Base-by-base conservation (phyloP, 2,888 invertebrate genomes). In the Drosophila imparisetae region DNA sequence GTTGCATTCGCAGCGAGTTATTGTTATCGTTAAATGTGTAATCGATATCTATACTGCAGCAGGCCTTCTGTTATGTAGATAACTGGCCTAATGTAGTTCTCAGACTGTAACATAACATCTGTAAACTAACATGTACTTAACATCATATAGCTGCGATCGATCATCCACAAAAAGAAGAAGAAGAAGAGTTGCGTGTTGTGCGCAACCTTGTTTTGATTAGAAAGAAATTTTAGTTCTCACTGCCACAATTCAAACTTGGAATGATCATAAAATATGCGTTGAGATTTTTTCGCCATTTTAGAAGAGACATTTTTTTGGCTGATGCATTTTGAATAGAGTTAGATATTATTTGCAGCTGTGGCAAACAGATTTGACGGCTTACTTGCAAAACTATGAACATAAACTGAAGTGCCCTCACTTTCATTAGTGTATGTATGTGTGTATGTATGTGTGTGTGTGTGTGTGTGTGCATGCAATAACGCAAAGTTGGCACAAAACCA, bases 401-500 rank as follows among this genome's bases (percentile, higher is more conserved):
- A 59, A 64, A 72, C 53, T 54, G 18, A 58, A 49, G 70, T 69
- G 42, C 54, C 50, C 21, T 38, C 38, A 50, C 59, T 65, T 64
- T 69, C 78, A 71, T 75, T 69, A 82, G 80, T 68, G 66, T 71
- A 50, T 72, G 64, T 68, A 42, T 72, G 64, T 67, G 50, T 63
- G 27, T 10, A 2, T 38, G 38, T 62, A 32, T 58, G 45, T 48
- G 30, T 61, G 49, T 60, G 29, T 71, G 57, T 53, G 57, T 67
- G 45, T 70, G 66, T 68, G 63, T 49, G 42, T 66, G 63, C 30
- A 40, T 52, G 63, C 58, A 66, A 79, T 74, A 81, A 83, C 71
- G 78, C 61, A 80, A 86, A 86, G 77, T 81, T 81, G 72, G 71
- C 78, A 83, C 72, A 81, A 85, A 81, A 81, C 86, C 83, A 85